Percentiles rank a stretch among this genome's conserved stretches.
These are phyloP conservation scores for Podarcis cretensis DNA, from an alignment of 2,113 vertebrate species.

Conservation along the genomic window DNA sequence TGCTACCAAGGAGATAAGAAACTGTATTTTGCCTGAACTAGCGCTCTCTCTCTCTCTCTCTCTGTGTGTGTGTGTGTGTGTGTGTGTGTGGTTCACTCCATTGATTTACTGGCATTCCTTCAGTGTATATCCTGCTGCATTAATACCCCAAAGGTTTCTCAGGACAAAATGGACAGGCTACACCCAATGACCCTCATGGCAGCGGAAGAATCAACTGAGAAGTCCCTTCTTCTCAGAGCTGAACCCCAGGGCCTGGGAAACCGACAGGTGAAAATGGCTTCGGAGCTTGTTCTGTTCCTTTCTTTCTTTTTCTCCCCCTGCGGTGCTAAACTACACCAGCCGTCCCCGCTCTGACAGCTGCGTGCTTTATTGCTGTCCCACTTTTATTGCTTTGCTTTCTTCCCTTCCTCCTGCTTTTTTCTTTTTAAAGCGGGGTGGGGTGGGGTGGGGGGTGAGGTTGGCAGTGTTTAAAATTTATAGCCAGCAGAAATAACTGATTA, in stretches of 20 bases:
- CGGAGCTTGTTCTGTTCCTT: constrained; percentile 46
- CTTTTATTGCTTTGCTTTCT: constrained; percentile 73
- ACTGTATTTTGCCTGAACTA: too few species aligned
- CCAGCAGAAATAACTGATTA: constrained; percentile 75
- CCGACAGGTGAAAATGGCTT: constrained; percentile 58
- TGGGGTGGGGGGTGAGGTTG: accelerated
- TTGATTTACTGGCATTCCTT: not conserved
- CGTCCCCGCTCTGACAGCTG: constrained; percentile 67
- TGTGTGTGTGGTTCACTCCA: too few species aligned
- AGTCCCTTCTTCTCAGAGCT: not conserved
- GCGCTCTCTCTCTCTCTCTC: too few species aligned
- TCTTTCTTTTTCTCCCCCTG: constrained; percentile 42
- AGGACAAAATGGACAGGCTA: not conserved
- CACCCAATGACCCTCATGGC: not conserved
- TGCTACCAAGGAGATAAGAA: too few species aligned
- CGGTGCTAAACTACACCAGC: constrained; percentile 59
- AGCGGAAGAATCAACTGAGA: accelerated
- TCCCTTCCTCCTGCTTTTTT: constrained; percentile 22
- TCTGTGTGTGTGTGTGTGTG: too few species aligned
- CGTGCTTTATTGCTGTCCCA: constrained; percentile 66
- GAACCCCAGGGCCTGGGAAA: constrained; percentile 28
- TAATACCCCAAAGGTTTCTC: not conserved
- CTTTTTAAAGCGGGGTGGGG: not conserved
- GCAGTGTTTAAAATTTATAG: constrained; percentile 71
- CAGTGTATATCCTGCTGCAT: not conserved